These are phyloP conservation scores for Rattus rattus DNA, from an alignment of 2,113 vertebrate genomes.

Conservation along the genomic window DNA sequence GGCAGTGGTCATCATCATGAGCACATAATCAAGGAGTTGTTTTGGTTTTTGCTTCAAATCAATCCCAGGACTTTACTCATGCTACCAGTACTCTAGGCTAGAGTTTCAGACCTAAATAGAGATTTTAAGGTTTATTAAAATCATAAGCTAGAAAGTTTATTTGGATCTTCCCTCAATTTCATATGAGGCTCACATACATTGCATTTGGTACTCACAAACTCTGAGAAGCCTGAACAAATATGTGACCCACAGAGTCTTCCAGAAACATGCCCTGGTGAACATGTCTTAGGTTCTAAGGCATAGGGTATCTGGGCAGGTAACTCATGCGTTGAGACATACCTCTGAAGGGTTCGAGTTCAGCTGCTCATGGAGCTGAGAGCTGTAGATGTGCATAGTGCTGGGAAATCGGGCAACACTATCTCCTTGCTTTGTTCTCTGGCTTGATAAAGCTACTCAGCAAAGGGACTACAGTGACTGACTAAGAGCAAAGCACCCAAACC, in stretches of 20 bases:
- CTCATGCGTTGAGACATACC: not conserved
- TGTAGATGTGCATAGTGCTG: not conserved
- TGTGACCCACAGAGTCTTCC: not conserved
- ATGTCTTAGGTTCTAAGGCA: not conserved
- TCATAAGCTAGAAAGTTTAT: not conserved
- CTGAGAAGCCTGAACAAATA: not conserved
- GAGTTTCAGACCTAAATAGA: not conserved
- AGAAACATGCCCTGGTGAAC: not conserved
- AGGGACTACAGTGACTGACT: not conserved
- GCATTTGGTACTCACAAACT: slow-evolving; percentile 1
- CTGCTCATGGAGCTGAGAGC: not conserved
- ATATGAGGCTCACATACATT: not conserved
- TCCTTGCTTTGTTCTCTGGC: slow-evolving; percentile 46
- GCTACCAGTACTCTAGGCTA: not conserved
- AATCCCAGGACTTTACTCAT: not conserved
- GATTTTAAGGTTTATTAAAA: slow-evolving; percentile 21
- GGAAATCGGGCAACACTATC: not conserved
- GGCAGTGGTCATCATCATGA: not conserved
- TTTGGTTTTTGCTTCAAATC: not conserved
- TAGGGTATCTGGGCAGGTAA: not conserved
- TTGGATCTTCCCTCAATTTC: not conserved
- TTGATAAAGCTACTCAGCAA: not conserved
- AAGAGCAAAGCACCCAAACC: slow-evolving; percentile 1
- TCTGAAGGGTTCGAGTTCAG: slow-evolving; percentile 6
- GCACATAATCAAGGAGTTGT: not conserved